Conservation (phyloP, 2,888 invertebrate genomes). For the Caenorhabditis sinica region DNA sequence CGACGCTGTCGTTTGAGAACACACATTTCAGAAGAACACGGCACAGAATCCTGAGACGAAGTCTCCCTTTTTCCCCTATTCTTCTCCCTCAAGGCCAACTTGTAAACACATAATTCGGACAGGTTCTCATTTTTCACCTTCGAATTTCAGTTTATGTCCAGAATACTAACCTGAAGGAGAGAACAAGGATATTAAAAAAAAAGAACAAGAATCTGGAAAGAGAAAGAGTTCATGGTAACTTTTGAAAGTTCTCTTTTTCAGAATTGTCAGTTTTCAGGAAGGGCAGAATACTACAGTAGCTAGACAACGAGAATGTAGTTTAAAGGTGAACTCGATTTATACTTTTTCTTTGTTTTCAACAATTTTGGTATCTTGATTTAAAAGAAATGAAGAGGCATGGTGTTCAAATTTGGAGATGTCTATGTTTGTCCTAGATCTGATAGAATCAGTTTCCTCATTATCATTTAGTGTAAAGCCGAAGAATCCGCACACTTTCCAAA, state of each 20-base stretch:
- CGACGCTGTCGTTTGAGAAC: neutral
- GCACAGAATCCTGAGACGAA: constrained; percentile 33
- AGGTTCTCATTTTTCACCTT: constrained; percentile 35
- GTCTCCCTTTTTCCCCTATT: neutral
- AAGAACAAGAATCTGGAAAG: too few relatives aligned
- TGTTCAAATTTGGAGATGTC: too few relatives aligned
- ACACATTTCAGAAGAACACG: constrained; percentile 34
- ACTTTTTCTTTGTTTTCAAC: neutral
- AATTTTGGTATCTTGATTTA: neutral
- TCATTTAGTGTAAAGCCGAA: too few relatives aligned
- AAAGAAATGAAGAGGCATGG: too few relatives aligned
- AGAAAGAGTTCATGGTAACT: neutral
- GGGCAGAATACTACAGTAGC: too few relatives aligned
- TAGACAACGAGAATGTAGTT: too few relatives aligned
- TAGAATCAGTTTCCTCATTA: too few relatives aligned
- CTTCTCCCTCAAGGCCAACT: constrained; percentile 17
- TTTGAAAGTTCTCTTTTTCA: too few relatives aligned
- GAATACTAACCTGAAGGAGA: neutral
- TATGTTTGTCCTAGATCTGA: too few relatives aligned
- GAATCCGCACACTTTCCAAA: neutral
- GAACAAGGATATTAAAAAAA: too few relatives aligned
- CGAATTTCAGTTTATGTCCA: constrained; percentile 27
- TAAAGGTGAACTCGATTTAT: too few relatives aligned
- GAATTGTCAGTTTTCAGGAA: too few relatives aligned
- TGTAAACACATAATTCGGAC: constrained; percentile 25